A percentile compares a stretch with the other conserved stretches of the same genome.
Evolutionary conservation across 92 coral and sea anemone species (phyloP).

Genomic region (Actinernus sp.): DNA sequence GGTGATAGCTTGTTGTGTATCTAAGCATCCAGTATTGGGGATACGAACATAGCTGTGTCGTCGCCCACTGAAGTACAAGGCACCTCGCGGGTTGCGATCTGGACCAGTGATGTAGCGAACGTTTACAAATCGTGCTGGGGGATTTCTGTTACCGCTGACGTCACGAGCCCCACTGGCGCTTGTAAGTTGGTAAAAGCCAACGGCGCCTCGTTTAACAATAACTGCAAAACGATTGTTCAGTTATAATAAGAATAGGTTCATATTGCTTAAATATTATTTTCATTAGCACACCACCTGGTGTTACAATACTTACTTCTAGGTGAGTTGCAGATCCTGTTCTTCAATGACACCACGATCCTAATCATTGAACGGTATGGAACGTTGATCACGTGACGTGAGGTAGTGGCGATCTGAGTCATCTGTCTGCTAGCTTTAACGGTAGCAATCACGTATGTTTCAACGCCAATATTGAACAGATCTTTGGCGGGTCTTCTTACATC

Average conservation of each 20-base stretch:
- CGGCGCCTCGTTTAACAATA: conserved; percentile 34
- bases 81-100: conserved; percentile 31
- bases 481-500: conserved; percentile 20
- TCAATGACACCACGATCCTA: not conserved
- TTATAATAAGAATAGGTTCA: too few species aligned
- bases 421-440: conserved; percentile 9
- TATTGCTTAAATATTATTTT: too few species aligned
- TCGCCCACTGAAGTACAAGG: conserved; percentile 56
- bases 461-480: conserved; percentile 24
- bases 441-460: conserved; percentile 36
- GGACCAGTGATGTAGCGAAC: conserved; percentile 49
- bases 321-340: conserved; percentile 38
- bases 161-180: conserved; percentile 42
- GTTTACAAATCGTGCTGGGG: conserved; percentile 48
- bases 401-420: not conserved
- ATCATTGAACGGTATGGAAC: conserved; percentile 1
- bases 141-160: conserved; percentile 34
- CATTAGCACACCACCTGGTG: too few species aligned
- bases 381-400: conserved; percentile 9
- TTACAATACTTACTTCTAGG: conserved; percentile 35
- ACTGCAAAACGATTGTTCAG: too few species aligned
- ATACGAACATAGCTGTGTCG: conserved; percentile 60
- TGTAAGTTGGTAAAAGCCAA: conserved; percentile 60
- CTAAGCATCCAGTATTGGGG: conserved; percentile 50
- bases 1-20: conserved; percentile 69